phyloP scores from a whole-genome alignment of 2,113 vertebrate genomes.

The Azemiops feae region DNA sequence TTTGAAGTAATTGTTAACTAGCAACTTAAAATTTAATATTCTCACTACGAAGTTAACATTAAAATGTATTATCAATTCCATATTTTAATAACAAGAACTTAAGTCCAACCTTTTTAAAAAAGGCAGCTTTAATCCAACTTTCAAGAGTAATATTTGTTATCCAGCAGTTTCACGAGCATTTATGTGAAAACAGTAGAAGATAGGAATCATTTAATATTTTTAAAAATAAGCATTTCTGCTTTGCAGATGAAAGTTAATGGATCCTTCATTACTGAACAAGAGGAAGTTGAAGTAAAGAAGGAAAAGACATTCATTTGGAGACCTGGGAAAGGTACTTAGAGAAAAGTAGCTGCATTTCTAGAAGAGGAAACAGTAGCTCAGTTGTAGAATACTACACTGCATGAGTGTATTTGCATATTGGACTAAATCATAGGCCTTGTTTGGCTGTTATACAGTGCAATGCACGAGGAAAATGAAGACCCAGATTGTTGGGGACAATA shows the following conservation, averaged over 20 bases:
- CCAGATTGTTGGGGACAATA: not conserved
- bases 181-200: not conserved
- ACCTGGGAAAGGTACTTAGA: conserved; percentile 49
- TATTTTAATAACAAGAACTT: not conserved
- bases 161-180: not conserved
- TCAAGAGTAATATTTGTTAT: not conserved
- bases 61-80: not conserved
- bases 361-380: not conserved
- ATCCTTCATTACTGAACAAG: not conserved
- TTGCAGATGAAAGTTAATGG: conserved; percentile 51
- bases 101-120: not conserved
- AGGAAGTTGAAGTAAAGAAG: conserved; percentile 19
- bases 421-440: not conserved
- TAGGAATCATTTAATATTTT: not conserved
- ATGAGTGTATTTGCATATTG: not conserved
- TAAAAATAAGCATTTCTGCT: conserved; percentile 33
- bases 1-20: not conserved
- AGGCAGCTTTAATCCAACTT: not conserved
- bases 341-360: not conserved
- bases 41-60: not conserved
- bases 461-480: not conserved
- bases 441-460: not conserved
- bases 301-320: conserved; percentile 12
- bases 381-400: not conserved
- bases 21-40: not conserved